A percentile compares a stretch with the other conserved stretches of the same genome.
Conservation (phyloP, 2,797 vertebrate species). For the Onychomys leucogaster region DNA sequence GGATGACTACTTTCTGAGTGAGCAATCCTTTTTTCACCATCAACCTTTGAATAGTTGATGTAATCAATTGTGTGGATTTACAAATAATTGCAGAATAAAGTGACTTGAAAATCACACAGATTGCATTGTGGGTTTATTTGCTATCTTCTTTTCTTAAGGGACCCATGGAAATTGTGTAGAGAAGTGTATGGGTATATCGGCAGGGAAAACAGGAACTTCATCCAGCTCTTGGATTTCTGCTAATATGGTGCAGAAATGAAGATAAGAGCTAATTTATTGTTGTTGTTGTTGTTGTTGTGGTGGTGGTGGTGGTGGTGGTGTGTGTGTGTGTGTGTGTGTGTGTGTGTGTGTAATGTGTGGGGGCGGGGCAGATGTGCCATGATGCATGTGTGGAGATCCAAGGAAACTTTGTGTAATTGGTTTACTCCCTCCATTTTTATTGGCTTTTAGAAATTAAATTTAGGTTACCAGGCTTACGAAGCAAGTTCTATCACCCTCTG, state of each 20-base stretch:
- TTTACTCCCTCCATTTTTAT: not conserved
- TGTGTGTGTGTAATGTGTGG: not conserved
- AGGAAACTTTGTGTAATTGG: not conserved
- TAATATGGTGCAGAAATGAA: not conserved
- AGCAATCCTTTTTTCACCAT: slow-evolving; percentile 61
- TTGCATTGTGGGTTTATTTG: not conserved
- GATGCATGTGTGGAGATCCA: not conserved
- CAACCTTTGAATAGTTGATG: slow-evolving; percentile 2
- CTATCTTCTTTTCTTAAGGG: not conserved
- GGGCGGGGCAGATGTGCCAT: not conserved
- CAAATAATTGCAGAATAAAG: slow-evolving; percentile 19
- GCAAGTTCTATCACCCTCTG: not conserved
- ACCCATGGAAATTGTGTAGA: not conserved
- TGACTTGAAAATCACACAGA: slow-evolving; percentile 3
- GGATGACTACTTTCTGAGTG: slow-evolving; percentile 67
- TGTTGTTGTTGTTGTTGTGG: not conserved
- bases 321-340: not conserved
- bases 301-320: not conserved
- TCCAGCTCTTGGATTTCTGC: not conserved
- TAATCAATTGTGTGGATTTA: slow-evolving; percentile 19
- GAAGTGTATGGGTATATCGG: not conserved
- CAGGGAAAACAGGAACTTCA: not conserved
- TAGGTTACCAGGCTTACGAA: not conserved
- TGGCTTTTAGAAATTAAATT: not conserved
- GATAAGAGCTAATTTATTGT: not conserved